Evolutionary conservation across 1,140 invertebrate genomes (phyloP), one percentile per base, ranked within the genome.

Genomic region (Elysia chlorotica): DNA sequence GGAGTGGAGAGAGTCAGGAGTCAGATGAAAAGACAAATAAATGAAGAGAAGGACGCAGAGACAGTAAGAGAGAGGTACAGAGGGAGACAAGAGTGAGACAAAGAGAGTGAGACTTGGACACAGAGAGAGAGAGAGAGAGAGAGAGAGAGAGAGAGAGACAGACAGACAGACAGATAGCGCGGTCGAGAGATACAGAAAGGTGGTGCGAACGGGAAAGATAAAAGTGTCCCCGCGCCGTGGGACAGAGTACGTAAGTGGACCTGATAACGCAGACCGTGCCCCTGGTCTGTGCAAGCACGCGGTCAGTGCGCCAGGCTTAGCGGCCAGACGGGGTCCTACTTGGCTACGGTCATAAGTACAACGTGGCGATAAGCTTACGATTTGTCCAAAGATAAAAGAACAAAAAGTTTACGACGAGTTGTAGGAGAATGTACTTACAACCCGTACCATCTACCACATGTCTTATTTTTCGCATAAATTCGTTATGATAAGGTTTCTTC

Each of bases 111-210:
- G n/a, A n/a, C n/a, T n/a, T n/a, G n/a, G n/a, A n/a, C n/a, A n/a
- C n/a, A n/a, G 69, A 36, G 25, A 53, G 61, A 53, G 73, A 30
- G 3, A 33, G 61, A 61, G 10, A 72, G 65, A 67, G 48, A 73
- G 25, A 28, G 31, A 54, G 31, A 53, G 62, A 35, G 57, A 72
- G 37, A 38, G 69, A 37, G 31, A 73, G 37, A 62, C 14, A 63
- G 57, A 75, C 59, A 36, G 25, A 53, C 41, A 53, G 66, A 31
- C 1, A 33, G 41, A 61, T 1, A 72, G 54, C n/a, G n/a, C n/a
- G 30, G 6, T 6, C 5, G 31, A 54, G 48, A 53, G 62, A 35
- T 36, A 72, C 19, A 41, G 74, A 28, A n/a, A 65, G 41, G 37
- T 14, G 31, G 37, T 65, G 59, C 19, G 28, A 53, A 57, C 31